Evolutionary conservation across 2,113 vertebrate species (phyloP).

Genomic region (Coryphaenoides rupestris): DNA sequence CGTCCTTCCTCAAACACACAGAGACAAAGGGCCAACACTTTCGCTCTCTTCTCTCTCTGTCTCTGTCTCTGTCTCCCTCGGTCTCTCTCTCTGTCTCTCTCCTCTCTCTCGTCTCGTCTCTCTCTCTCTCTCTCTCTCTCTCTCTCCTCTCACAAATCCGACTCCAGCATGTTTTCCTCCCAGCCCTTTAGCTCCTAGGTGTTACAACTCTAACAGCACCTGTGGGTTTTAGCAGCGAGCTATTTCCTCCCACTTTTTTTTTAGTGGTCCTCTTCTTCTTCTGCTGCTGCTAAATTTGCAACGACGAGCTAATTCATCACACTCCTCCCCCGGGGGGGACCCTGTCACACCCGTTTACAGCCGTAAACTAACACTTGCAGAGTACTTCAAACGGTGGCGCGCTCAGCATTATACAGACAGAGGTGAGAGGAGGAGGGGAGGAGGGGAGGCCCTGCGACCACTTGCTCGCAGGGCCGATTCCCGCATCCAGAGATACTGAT

Average conservation of each 20-base stretch:
- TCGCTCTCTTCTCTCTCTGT: not conserved
- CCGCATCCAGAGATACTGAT: no score
- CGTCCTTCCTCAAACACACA: conserved; percentile 58
- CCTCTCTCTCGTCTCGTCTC: no score
- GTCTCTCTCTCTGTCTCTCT: no score
- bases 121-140: conserved; percentile 16
- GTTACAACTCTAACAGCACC: conserved; percentile 79
- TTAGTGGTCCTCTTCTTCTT: conserved; percentile 30
- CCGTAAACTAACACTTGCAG: conserved; percentile 89
- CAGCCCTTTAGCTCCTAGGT: conserved; percentile 75
- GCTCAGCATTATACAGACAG: conserved; percentile 54
- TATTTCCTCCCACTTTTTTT: conserved; percentile 66
- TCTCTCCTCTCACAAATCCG: conserved; percentile 51
- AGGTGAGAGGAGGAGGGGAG: conserved; percentile 86
- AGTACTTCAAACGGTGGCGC: conserved; percentile 85
- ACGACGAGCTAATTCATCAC: conserved; percentile 86
- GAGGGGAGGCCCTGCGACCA: conserved; percentile 62
- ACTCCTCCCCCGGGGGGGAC: conserved; percentile 79
- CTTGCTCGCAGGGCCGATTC: conserved; percentile 21
- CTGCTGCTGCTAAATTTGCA: conserved; percentile 80
- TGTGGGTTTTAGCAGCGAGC: conserved; percentile 78
- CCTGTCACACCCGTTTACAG: conserved; percentile 79
- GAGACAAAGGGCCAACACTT: conserved; percentile 62
- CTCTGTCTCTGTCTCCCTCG: no score
- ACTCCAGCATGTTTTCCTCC: conserved; percentile 59